These are phyloP conservation scores for Chroicocephalus ridibundus DNA, from an alignment of 2,113 vertebrate species.

Conservation along the genomic window DNA sequence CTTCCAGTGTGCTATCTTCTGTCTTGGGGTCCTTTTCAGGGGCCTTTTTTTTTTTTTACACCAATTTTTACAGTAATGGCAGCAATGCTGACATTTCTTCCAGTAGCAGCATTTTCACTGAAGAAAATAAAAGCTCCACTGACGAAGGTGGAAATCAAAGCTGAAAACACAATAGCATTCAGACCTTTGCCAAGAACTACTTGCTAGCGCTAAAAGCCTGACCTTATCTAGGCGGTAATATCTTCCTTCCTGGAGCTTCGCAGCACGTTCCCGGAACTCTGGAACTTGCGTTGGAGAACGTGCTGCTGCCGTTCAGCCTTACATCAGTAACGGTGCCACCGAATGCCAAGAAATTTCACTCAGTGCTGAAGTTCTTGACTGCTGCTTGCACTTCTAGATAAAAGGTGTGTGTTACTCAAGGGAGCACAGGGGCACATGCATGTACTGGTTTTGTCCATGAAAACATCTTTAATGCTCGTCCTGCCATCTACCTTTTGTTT, in stretches of 20 bases:
- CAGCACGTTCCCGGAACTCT: not conserved
- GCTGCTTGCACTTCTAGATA: not conserved
- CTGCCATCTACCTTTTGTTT: not conserved
- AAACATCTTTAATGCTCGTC: not conserved
- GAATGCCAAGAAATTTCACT: not conserved
- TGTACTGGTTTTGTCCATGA: not conserved
- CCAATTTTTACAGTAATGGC: not conserved
- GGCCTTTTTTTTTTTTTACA: not conserved
- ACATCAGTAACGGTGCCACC: not conserved
- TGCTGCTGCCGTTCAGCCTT: not conserved
- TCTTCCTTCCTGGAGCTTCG: conserved; percentile 30
- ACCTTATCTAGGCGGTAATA: not conserved
- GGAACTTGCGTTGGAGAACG: not conserved
- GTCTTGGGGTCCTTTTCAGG: not conserved
- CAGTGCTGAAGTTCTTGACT: not conserved
- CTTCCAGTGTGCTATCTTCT: not conserved
- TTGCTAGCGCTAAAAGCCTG: not conserved
- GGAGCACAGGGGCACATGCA: not conserved
- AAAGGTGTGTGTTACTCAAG: not conserved
- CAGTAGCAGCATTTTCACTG: not conserved
- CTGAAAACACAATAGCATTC: not conserved
- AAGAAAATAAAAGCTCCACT: not conserved
- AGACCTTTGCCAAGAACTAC: not conserved
- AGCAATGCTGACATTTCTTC: not conserved
- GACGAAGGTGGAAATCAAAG: not conserved